Conservation (phyloP, 2,113 vertebrate species). For the Nyctibius bracteatus region DNA sequence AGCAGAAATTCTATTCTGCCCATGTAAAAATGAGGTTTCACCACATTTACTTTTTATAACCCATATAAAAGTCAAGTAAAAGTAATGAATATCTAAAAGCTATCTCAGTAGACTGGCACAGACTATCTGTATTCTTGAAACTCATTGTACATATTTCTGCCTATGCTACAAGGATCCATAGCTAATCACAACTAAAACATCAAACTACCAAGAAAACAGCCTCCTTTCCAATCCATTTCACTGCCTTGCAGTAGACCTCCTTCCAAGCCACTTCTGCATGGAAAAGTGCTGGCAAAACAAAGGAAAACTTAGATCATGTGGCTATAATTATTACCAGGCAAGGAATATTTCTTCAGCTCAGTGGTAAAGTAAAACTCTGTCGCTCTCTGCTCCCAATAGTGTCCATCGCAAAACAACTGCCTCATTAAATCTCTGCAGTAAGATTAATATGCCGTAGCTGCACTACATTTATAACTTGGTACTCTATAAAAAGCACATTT, state of each 20-base stretch:
- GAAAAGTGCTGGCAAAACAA: constrained; percentile 79
- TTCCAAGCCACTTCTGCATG: constrained; percentile 81
- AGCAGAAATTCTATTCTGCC: constrained; percentile 76
- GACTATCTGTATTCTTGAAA: constrained; percentile 73
- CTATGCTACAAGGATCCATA: constrained; percentile 62
- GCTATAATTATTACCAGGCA: constrained; percentile 94
- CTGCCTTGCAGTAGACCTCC: constrained; percentile 73
- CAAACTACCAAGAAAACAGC: constrained; percentile 74
- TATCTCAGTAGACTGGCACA: constrained; percentile 76
- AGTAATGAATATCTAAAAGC: constrained; percentile 79
- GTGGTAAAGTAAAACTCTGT: constrained; percentile 89
- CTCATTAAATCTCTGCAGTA: constrained; percentile 94
- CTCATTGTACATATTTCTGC: constrained; percentile 71
- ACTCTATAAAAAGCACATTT: constrained; percentile 86
- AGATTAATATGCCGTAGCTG: constrained; percentile 86
- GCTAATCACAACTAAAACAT: constrained; percentile 74
- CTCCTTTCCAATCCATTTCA: constrained; percentile 75
- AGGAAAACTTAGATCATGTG: constrained; percentile 87
- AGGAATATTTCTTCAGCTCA: constrained; percentile 83
- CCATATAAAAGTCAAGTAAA: constrained; percentile 81
- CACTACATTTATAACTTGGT: constrained; percentile 86
- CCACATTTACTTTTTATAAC: constrained; percentile 83
- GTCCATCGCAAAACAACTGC: constrained; percentile 90
- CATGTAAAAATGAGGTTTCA: constrained; percentile 80
- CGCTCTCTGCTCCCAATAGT: constrained; percentile 86